These are phyloP conservation scores for Nipponia nippon DNA, from an alignment of 2,113 vertebrate species.

Conservation along the genomic window DNA sequence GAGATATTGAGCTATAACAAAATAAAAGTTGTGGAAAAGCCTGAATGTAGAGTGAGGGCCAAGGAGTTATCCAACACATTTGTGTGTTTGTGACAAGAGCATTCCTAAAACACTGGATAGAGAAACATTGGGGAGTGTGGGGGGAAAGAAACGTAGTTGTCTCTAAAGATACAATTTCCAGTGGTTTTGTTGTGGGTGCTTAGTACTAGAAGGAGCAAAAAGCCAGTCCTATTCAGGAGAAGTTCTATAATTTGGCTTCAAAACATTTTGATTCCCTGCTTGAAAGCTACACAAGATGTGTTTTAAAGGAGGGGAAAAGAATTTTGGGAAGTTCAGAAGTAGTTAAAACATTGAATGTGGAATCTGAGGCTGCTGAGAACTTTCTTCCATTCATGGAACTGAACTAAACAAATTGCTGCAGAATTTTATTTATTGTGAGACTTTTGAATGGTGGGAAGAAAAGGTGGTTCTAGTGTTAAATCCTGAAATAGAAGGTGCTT, in stretches of 20 bases:
- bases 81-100: neutral
- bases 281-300: neutral
- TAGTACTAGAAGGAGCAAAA: neutral
- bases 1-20: neutral
- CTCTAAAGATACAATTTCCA: neutral
- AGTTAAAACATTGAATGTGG: neutral
- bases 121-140: accelerated
- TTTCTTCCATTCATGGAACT: neutral
- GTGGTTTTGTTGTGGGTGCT: neutral
- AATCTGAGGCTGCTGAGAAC: neutral
- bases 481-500: neutral
- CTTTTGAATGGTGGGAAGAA: neutral
- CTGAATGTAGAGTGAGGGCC: neutral
- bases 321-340: neutral
- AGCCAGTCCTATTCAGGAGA: neutral
- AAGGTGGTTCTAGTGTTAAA: neutral
- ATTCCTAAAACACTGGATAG: neutral
- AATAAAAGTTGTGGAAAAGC: neutral
- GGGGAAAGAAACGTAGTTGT: neutral
- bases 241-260: neutral
- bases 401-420: neutral
- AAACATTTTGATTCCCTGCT: neutral
- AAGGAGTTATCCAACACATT: neutral
- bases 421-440: neutral
- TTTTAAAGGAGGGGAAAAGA: neutral